Evolutionary conservation across 2,888 invertebrate genomes (phyloP).

Genomic region (Augochlorella aurata): DNA sequence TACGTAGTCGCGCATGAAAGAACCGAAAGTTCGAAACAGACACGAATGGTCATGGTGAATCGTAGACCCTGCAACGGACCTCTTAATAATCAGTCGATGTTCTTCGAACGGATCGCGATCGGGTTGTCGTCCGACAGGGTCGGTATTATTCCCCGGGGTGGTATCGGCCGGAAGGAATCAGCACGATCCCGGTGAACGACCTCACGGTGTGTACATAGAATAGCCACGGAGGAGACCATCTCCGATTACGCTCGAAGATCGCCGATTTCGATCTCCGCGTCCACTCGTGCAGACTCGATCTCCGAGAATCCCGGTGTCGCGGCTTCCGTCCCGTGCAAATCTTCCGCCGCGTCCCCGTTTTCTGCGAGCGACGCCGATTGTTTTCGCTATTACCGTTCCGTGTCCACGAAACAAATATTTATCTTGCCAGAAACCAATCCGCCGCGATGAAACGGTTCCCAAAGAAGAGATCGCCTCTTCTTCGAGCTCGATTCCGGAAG

Average conservation of each 20-base stretch:
- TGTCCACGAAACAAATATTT: constrained; percentile 48
- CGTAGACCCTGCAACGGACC: constrained; percentile 24
- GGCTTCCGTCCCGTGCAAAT: constrained; percentile 16
- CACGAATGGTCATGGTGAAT: not conserved
- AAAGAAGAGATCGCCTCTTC: no score
- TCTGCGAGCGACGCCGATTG: constrained; percentile 36
- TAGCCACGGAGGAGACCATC: constrained; percentile 53
- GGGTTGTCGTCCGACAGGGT: constrained; percentile 48
- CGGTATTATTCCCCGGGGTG: constrained; percentile 63
- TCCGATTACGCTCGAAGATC: constrained; percentile 54
- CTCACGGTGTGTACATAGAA: constrained; percentile 62
- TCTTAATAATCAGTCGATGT: constrained; percentile 65
- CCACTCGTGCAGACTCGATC: constrained; percentile 32
- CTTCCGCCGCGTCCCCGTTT: constrained; percentile 13
- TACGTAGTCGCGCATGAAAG: constrained; percentile 23
- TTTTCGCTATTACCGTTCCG: constrained; percentile 31
- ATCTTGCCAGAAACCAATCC: constrained; percentile 15
- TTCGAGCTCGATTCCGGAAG: not conserved
- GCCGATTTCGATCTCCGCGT: constrained; percentile 50
- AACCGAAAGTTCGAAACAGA: constrained; percentile 6
- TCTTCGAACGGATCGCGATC: constrained; percentile 47
- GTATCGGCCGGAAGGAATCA: constrained; percentile 68
- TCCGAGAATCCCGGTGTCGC: not conserved
- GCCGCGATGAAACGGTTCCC: constrained; percentile 1
- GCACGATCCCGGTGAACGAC: constrained; percentile 70